Evolutionary conservation across 2,888 invertebrate species (phyloP), one percentile per base, ranked within the genome.

Genomic region (Tenthredo distinguenda): DNA sequence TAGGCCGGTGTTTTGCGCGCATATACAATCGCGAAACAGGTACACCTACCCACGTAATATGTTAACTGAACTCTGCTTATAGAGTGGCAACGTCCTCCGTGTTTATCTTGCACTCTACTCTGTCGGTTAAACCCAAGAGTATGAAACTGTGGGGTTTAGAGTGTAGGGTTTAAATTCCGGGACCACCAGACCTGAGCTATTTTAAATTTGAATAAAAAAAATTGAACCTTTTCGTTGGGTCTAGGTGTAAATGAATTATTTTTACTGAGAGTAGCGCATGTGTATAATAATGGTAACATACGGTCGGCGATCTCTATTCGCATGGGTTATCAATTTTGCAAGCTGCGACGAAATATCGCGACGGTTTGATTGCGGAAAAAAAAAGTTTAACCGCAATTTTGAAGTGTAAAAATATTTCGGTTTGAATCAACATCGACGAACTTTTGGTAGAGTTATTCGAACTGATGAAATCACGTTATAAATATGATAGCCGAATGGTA

Each of bases 81-180:
- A 74, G 72, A 74, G 72, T 74, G 72, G 40, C 26, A 74, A n/a
- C 72, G 43, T 74, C 21, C 72, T 43, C n/a, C 43, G 72, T 74
- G 72, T 74, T 74, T 74, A 74, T 74, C 72, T 43, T 43, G 72
- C 72, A 43, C 72, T 74, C 72, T 74, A 31, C 43, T n/a, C 72
- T 74, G 72, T 31, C 21, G 72, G 72, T 74, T 74, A 21, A 74
- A 74, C 40, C 43, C n/a, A 74, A 40, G 43, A 43, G 72, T 74
- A 74, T 74, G 72, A 74, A 74, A 74, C 72, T 43, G 21, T 9
- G 72, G 72, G n/a, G 43, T 68, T 34, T 26, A 68, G 68, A 68
- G 68, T 34, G 31, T 68, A 68, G 68, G 18, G 68, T 68, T 68
- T 31, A 68, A 68, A 34, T 34, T 68, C 62, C 26, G 62, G 62